Evolutionary conservation across 1,140 invertebrate genomes (phyloP), one percentile per base, ranked within the genome.

Genomic region (Sarcophaga bullata): DNA sequence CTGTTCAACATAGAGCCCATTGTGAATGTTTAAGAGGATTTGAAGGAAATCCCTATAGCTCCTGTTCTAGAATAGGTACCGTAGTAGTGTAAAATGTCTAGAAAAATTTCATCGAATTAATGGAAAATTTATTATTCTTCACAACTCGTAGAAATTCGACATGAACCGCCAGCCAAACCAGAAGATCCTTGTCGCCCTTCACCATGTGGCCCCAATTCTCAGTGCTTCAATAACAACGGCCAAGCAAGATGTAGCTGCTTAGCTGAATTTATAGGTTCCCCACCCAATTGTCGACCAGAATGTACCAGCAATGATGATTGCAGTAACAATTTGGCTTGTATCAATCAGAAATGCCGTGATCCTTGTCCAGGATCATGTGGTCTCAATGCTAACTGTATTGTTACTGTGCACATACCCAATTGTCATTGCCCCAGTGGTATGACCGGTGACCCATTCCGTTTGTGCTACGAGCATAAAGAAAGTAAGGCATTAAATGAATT

Each of bases 331-430:
- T 89, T 92, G 85, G 93, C 94, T 6, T 95, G 94, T 86, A 92
- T 94, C 73, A 92, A 92, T 85, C 93, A 93, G 50, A 93, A 92
- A 85, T 95, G 95, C 86, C 90, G 92, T 83, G 93, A 96, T 89
- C 95, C 95, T 9, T 97, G 95, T 86, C 91, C 93, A 6, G 94
- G 95, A 81, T 93, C 94, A 47, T 97, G 96, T 89, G 95, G 95
- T 15, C 87, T 90, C 80, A 94, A 94, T 86, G 93, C 95, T 9
- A 89, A 93, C 68, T 97, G 96, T 89, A 89, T 92, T 83, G 94
- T 96, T 37, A 91, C 94, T 1, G 94, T 94, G 85, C 95, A 97
- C 87, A 92, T 94, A 37, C 94, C 95, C 25, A 93, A 93, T 83
- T 97, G 95, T 88, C 91, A 92, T 48, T 96, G 95, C 87, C 89